Base-by-base conservation (phyloP, 1,140 invertebrate species). In the Trachelipus rathkii region DNA sequence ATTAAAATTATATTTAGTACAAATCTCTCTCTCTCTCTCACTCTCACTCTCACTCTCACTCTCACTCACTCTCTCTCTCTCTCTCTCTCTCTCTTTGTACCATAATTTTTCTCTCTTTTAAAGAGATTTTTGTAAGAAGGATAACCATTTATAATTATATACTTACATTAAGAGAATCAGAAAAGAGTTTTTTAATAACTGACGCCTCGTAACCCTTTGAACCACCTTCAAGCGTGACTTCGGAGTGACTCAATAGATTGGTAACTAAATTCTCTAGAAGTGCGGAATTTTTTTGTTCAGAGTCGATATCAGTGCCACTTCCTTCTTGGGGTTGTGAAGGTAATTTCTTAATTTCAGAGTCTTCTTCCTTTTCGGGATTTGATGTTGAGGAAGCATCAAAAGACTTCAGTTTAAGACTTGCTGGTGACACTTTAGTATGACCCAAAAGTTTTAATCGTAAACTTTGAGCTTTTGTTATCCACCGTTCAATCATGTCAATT, bases 401-500 rank as follows among this genome's bases (percentile, higher is more conserved):
- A 60, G 50, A 60, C 33, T 6, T 33, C 1, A 19, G 11, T 19
- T 60, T 60, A 19, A 60, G 50, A 19, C 50, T 60, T 19, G 2
- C 50, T 19, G 50, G 8, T 15, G 50, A 60, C 11, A 60, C 50
- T 60, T 60, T 60, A 13, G 50, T 60, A 8, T 60, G 50, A 8
- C 50, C 50, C 50, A 60, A 60, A 60, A 60, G 50, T 60, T 60
- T 60, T 19, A 60, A 0, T 60, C 50, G 11, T 19, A 60, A 60
- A 8, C 50, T 60, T 8, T 60, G 50, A 60, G 50, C 50, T 60
- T 60, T 60, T 13, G 50, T 19, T 4, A 60, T 19, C 11, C 50
- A 60, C 1, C 50, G 50, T 60, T 60, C 50, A 60, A 60, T 60
- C 50, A 19, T 60, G 11, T 60, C 50, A 60, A 60, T 60, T 60